Evolutionary conservation across 2,113 vertebrate genomes (phyloP).

Genomic region (Elephantulus edwardii): DNA sequence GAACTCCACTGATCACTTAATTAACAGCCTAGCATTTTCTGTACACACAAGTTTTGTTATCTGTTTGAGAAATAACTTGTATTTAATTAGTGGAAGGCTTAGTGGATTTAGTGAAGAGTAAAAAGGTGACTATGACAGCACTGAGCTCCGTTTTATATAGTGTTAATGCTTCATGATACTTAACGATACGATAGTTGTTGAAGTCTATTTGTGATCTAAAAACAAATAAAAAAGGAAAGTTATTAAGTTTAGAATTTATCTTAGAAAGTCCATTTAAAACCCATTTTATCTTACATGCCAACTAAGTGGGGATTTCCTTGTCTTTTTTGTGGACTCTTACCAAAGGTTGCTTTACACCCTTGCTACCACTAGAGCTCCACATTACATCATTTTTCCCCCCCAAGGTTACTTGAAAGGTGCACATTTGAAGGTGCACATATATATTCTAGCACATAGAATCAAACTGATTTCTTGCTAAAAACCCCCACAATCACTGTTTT

Average conservation of each 20-base stretch:
- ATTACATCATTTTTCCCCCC: slow-evolving; percentile 64
- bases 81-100: neutral
- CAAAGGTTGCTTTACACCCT: slow-evolving; percentile 52
- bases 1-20: slow-evolving; percentile 32
- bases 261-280: neutral
- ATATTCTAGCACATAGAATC: neutral
- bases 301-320: neutral
- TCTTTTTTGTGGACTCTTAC: neutral
- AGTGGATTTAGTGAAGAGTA: neutral
- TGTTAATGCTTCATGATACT: neutral
- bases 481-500: neutral
- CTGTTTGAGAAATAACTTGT: neutral
- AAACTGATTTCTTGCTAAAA: neutral
- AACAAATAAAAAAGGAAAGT: neutral
- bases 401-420: neutral
- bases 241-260: neutral
- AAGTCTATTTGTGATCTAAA: slow-evolving; percentile 23
- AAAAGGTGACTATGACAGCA: neutral
- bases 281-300: neutral
- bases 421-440: neutral
- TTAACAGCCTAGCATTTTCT: neutral
- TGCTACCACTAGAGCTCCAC: slow-evolving; percentile 69
- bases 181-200: neutral
- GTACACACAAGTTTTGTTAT: neutral
- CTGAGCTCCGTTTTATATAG: neutral